Conservation (phyloP, 2,113 vertebrate genomes). For the Eurystomus gularis region DNA sequence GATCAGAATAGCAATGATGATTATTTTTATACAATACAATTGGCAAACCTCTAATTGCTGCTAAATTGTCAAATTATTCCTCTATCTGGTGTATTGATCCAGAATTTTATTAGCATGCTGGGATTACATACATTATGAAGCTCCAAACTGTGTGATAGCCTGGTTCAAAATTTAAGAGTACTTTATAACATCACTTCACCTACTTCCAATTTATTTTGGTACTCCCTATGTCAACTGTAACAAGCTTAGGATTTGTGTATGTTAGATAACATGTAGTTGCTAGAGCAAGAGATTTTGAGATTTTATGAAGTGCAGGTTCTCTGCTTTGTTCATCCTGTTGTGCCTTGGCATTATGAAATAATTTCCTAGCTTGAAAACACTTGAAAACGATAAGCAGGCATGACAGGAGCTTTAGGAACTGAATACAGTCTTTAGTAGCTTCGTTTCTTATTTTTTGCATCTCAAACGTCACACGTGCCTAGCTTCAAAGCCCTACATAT, state of each 20-base stretch:
- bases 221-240: background rate
- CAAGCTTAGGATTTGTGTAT: background rate
- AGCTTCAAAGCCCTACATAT: background rate
- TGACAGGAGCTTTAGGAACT: background rate
- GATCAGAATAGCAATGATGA: background rate
- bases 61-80: conserved; percentile 28
- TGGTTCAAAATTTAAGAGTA: background rate
- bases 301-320: background rate
- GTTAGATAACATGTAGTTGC: background rate
- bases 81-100: conserved; percentile 11
- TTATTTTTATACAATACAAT: background rate
- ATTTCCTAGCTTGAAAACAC: background rate
- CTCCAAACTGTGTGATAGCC: background rate
- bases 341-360: background rate
- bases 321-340: background rate
- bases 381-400: background rate
- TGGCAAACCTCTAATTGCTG: background rate
- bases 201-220: background rate
- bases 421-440: background rate
- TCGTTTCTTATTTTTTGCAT: background rate
- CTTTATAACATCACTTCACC: background rate
- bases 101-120: conserved; percentile 5
- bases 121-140: background rate
- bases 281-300: background rate
- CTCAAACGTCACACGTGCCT: background rate